These are phyloP conservation scores for Margaritifera margaritifera DNA, from an alignment of 2,888 invertebrate genomes.

Conservation along the genomic window DNA sequence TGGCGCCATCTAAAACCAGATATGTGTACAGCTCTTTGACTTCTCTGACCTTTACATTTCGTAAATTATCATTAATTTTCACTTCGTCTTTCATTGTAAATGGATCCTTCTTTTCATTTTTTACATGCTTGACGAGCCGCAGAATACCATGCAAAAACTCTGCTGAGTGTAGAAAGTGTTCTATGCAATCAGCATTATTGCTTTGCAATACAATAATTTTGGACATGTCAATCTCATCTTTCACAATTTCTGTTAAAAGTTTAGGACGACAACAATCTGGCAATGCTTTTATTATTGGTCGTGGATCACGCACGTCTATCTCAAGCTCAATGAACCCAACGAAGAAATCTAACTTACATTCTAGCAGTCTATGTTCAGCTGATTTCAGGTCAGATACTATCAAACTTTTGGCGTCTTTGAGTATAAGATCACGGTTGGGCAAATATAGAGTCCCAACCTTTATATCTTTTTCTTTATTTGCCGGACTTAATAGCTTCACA, in stretches of 20 bases:
- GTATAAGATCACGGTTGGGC: constrained; percentile 3
- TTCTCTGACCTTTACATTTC: too few relatives aligned
- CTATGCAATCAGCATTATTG: not conserved
- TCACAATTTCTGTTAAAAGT: constrained; percentile 6
- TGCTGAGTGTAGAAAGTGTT: constrained; percentile 7
- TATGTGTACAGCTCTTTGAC: too few relatives aligned
- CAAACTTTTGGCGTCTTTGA: constrained; percentile 2
- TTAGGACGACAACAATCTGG: constrained; percentile 2
- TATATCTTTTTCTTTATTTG: not conserved
- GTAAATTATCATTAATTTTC: too few relatives aligned
- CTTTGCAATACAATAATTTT: not conserved
- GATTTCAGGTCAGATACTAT: constrained; percentile 1
- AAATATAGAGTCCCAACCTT: constrained; percentile 1
- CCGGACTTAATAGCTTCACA: not conserved
- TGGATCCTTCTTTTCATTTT: constrained; percentile 3
- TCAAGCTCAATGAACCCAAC: too few relatives aligned
- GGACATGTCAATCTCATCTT: not conserved
- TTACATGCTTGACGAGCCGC: constrained; percentile 5
- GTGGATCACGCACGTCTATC: not conserved
- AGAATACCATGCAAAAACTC: constrained; percentile 2
- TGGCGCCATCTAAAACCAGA: too few relatives aligned
- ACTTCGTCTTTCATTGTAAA: not conserved
- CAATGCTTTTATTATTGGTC: constrained; percentile 1
- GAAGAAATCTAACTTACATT: not conserved
- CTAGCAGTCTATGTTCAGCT: not conserved